Conservation (phyloP, 2,113 vertebrate genomes). For the Tachysurus fulvidraco region DNA sequence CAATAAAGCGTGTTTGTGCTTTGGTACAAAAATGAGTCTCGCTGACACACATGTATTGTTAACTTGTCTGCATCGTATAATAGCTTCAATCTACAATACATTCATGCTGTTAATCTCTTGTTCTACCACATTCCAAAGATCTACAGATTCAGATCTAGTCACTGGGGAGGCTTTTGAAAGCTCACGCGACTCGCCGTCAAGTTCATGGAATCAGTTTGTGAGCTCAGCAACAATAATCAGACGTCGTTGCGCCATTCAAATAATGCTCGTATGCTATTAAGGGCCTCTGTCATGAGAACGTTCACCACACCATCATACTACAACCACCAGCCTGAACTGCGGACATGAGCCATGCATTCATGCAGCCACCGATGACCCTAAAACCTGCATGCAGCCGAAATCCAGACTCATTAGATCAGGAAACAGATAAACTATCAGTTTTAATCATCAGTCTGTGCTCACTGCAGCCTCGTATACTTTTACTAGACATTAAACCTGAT, state of each 20-base stretch:
- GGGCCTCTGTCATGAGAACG: background rate
- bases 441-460: background rate
- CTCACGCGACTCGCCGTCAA: background rate
- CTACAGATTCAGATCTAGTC: background rate
- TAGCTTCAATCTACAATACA: background rate
- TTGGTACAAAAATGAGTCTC: background rate
- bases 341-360: background rate
- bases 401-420: background rate
- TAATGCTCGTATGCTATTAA: background rate
- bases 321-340: background rate
- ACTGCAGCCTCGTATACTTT: background rate
- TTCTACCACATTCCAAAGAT: background rate
- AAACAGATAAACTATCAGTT: background rate
- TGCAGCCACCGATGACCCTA: background rate
- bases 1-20: background rate
- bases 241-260: background rate
- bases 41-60: background rate
- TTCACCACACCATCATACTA: too few species aligned
- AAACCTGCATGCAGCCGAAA: background rate
- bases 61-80: background rate
- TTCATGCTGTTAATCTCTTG: background rate
- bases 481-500: background rate
- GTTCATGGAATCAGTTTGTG: background rate
- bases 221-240: background rate
- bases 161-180: background rate